A percentile compares a stretch with the other conserved stretches of the same genome.
phyloP scores from a whole-genome alignment of 2,888 invertebrate genomes.

The Latheticus oryzae region DNA sequence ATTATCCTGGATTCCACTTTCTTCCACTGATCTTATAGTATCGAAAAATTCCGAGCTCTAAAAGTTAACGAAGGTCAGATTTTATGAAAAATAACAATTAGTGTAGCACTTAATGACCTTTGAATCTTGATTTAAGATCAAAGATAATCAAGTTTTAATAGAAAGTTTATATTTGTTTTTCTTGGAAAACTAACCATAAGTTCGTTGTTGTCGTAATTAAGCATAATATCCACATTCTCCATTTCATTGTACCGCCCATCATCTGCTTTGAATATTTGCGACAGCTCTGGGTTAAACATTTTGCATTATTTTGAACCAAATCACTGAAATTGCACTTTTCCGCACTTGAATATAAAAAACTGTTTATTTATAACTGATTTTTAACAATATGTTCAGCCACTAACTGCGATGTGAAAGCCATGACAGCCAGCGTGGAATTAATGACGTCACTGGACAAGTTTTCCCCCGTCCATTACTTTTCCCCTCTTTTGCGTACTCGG shows the following conservation, averaged over 20 bases:
- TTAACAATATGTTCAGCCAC: slow-evolving; percentile 43
- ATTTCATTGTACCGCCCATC: slow-evolving; percentile 56
- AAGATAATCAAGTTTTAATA: slow-evolving; percentile 8
- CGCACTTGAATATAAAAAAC: slow-evolving; percentile 6
- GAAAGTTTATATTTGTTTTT: slow-evolving; percentile 7
- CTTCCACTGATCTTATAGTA: slow-evolving; percentile 74
- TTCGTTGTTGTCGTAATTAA: slow-evolving; percentile 59
- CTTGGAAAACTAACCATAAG: slow-evolving; percentile 58
- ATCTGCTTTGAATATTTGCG: slow-evolving; percentile 52
- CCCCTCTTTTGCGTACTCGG: no score
- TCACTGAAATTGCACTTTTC: slow-evolving; percentile 29
- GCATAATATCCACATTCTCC: slow-evolving; percentile 60
- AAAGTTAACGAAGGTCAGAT: slow-evolving; percentile 39
- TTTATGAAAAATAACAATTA: slow-evolving; percentile 14
- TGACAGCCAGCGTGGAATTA: slow-evolving; percentile 76
- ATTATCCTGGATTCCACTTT: slow-evolving; percentile 70
- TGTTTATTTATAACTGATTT: slow-evolving; percentile 14
- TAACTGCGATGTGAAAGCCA: slow-evolving; percentile 45
- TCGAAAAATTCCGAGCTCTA: slow-evolving; percentile 74
- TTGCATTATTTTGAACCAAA: slow-evolving; percentile 15
- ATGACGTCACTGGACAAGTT: slow-evolving; percentile 69
- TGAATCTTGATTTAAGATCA: slow-evolving; percentile 23
- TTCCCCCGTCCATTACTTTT: slow-evolving; percentile 16
- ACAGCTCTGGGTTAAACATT: slow-evolving; percentile 43
- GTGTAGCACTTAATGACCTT: slow-evolving; percentile 26